Percentiles rank a stretch among this genome's conserved stretches.
Conservation (phyloP, 1,140 invertebrate genomes). For the Armadillidium nasatum region DNA sequence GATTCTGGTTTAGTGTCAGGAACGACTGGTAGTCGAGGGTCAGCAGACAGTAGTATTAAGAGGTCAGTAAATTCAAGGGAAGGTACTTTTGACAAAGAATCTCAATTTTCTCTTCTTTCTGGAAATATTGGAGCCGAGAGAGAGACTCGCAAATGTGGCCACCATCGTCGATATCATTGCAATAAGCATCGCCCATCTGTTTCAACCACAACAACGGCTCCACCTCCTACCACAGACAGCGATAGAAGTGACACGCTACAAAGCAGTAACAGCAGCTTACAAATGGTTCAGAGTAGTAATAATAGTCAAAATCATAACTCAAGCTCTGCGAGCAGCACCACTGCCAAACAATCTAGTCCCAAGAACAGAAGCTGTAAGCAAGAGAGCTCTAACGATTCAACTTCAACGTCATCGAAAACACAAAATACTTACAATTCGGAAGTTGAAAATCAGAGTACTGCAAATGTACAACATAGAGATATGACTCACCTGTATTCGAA, state of each 20-base stretch:
- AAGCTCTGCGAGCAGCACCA: slow-evolving; percentile 33
- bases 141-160: slow-evolving; percentile 22
- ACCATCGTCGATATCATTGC: slow-evolving; percentile 31
- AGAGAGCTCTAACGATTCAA: slow-evolving; percentile 3
- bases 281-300: slow-evolving; percentile 34
- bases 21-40: slow-evolving; percentile 46
- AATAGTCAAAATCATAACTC: slow-evolving; percentile 34
- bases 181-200: slow-evolving; percentile 25
- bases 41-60: slow-evolving; percentile 41
- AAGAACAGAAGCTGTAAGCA: slow-evolving; percentile 30
- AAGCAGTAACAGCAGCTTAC: slow-evolving; percentile 37
- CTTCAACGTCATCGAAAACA: background rate
- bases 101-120: background rate
- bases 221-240: slow-evolving; percentile 35
- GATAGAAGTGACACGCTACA: slow-evolving; percentile 39
- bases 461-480: slow-evolving; percentile 32
- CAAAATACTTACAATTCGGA: background rate
- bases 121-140: slow-evolving; percentile 15
- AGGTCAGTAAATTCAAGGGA: slow-evolving; percentile 25
- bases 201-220: slow-evolving; percentile 8
- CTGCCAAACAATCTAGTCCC: slow-evolving; percentile 34
- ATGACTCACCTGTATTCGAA: slow-evolving; percentile 42
- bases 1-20: slow-evolving; percentile 46
- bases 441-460: slow-evolving; percentile 5
- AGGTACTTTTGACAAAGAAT: slow-evolving; percentile 19